Evolutionary conservation across 2,888 invertebrate genomes (phyloP), one percentile per base, ranked within the genome.

Genomic region (Stegophylla sp.): DNA sequence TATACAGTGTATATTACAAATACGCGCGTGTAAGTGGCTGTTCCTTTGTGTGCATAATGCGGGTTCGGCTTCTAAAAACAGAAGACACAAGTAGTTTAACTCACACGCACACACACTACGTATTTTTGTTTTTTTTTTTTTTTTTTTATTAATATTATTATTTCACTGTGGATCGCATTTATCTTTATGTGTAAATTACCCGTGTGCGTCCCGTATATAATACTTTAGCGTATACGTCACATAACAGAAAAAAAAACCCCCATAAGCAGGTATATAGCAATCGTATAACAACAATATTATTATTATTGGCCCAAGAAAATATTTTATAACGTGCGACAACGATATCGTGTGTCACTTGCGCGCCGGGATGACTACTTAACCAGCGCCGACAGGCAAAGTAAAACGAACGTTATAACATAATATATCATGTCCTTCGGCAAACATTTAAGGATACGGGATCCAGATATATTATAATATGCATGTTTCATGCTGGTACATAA

Each of bases 181-280:
- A 77, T 76, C 76, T 76, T 76, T 76, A 67, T 66, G 79, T 79
- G 69, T 79, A 79, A 69, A 69, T 79, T 71, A 79, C 79, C 79
- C 79, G 79, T 59, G 61, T 79, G 59, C 66, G 56, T 67, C 77
- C 67, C 67, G 77, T 77, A 77, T 77, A 56, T 43, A 34, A 1
- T n/a, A n/a, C n/a, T n/a, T n/a, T n/a, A 56, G 7, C 56, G 28
- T 13, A n/a, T n/a, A 7, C 23, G 7, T 28, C 10, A 26, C 41
- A 26, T 9, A 15, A 10, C 17, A 63, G 5, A 20, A 20, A 53
- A 53, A 53, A 53, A 20, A 53, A 53, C 17, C 20, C 43, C 5
- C 13, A 10, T 20, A 10, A 12, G 9, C 56, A 23, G 64, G 23
- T 23, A 23, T 20, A 1, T 3, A 43, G n/a, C 51, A 17, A 3